Percentiles rank a stretch among this genome's conserved stretches.
These are phyloP conservation scores for Diogma glabrata DNA, from an alignment of 2,888 invertebrate species.

Conservation along the genomic window DNA sequence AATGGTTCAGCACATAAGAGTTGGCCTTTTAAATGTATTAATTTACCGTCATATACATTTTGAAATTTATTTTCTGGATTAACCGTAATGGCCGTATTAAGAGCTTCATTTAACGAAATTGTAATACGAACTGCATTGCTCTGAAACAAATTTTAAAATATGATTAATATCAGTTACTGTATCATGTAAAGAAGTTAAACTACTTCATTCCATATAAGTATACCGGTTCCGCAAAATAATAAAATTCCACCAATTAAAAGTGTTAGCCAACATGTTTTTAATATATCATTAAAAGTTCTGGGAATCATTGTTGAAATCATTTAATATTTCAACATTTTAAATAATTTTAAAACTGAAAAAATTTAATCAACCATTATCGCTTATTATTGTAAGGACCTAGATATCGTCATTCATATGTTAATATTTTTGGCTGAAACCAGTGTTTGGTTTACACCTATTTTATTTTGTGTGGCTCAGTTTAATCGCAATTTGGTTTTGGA, in stretches of 20 bases:
- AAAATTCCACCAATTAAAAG: constrained; percentile 55
- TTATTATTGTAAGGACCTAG: too few species aligned
- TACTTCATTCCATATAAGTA: constrained; percentile 81
- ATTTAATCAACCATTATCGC: too few species aligned
- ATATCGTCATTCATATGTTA: too few species aligned
- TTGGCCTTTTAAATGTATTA: constrained; percentile 67
- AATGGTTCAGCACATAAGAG: constrained; percentile 67
- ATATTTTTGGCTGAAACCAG: too few species aligned
- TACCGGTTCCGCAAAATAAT: constrained; percentile 52
- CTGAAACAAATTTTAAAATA: constrained; percentile 40
- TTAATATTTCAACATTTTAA: too few species aligned
- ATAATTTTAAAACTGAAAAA: too few species aligned
- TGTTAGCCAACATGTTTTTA: constrained; percentile 46
- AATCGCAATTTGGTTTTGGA: too few species aligned
- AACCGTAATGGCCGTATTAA: constrained; percentile 43
- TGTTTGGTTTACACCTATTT: too few species aligned
- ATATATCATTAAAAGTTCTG: too few species aligned
- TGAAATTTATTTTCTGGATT: constrained; percentile 58
- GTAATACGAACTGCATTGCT: constrained; percentile 70
- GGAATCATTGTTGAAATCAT: too few species aligned
- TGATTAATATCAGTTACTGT: too few species aligned
- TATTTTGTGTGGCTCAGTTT: too few species aligned
- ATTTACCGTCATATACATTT: constrained; percentile 55
- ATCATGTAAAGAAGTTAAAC: constrained; percentile 11
- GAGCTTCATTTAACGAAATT: constrained; percentile 65